Conservation (phyloP, 2,797 vertebrate species). For the Bradypodion ventrale region DNA sequence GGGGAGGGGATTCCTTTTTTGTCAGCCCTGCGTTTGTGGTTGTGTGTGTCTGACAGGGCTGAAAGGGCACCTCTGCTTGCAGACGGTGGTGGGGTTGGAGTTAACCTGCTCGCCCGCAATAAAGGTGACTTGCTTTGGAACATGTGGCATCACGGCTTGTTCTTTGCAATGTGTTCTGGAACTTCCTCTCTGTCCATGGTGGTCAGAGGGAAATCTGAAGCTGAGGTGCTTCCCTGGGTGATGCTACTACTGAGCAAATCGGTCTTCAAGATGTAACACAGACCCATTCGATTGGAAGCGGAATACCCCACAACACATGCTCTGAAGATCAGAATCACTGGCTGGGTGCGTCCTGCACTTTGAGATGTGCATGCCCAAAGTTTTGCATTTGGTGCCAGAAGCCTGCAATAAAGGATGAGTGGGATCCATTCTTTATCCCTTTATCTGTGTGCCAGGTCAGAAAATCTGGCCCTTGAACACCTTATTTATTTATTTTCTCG, state of each 20-base stretch:
- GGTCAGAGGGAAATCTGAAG: not conserved
- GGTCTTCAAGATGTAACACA: not conserved
- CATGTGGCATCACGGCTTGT: not conserved
- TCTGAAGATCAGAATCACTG: not conserved
- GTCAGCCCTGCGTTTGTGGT: constrained; percentile 8
- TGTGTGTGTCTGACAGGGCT: not conserved
- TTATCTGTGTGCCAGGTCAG: no score
- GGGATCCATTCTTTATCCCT: no score
- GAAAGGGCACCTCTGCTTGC: not conserved
- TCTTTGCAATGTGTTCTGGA: not conserved
- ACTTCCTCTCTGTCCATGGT: no score
- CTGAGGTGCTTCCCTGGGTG: not conserved
- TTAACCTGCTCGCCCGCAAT: not conserved
- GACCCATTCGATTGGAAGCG: not conserved
- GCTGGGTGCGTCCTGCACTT: not conserved
- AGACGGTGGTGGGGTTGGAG: not conserved
- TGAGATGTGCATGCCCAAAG: not conserved
- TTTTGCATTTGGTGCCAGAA: no score
- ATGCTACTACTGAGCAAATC: not conserved
- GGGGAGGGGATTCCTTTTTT: not conserved
- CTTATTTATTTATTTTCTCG: no score
- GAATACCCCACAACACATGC: not conserved
- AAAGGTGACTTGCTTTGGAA: constrained; percentile 24
- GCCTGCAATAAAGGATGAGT: no score
- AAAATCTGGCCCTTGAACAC: no score